These are phyloP conservation scores for Caenorhabditis macrosperma DNA, from an alignment of 2,888 invertebrate genomes.

Conservation along the genomic window DNA sequence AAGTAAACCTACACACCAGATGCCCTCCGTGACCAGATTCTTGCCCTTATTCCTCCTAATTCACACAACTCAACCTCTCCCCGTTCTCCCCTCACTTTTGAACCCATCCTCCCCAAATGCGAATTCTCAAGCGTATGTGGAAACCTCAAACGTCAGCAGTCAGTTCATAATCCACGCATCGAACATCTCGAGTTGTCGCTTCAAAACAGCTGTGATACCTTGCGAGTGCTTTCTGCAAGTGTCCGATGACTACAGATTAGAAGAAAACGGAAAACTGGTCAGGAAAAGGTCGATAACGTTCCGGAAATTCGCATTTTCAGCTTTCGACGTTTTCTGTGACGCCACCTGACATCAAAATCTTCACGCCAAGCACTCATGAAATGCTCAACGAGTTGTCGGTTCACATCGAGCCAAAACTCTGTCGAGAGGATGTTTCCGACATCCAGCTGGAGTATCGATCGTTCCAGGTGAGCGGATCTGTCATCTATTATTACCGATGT, in stretches of 20 bases:
- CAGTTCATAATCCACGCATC: constrained; percentile 59
- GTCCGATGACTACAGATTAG: constrained; percentile 58
- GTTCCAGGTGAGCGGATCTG: constrained; percentile 52
- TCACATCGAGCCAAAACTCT: constrained; percentile 60
- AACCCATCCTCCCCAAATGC: constrained; percentile 43
- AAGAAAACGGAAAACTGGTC: constrained; percentile 56
- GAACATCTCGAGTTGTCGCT: constrained; percentile 63
- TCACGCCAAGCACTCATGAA: constrained; percentile 63
- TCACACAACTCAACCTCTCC: constrained; percentile 2
- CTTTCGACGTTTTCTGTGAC: constrained; percentile 56
- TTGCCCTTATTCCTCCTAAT: constrained; percentile 36
- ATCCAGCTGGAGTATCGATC: constrained; percentile 59
- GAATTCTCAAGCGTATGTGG: constrained; percentile 60
- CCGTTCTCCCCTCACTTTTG: constrained; percentile 17
- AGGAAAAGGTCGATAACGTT: neutral
- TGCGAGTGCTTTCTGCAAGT: constrained; percentile 66
- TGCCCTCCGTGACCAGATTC: constrained; percentile 13
- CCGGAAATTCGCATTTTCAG: constrained; percentile 26
- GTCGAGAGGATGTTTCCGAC: constrained; percentile 58
- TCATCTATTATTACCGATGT: constrained; percentile 3
- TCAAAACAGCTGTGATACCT: constrained; percentile 65
- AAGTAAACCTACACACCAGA: constrained; percentile 16
- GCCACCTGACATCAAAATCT: constrained; percentile 62
- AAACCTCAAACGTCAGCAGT: constrained; percentile 47
- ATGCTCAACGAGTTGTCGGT: constrained; percentile 66